phyloP scores from a whole-genome alignment of 2,888 invertebrate species.

The Ectemnius cavifrons region DNA sequence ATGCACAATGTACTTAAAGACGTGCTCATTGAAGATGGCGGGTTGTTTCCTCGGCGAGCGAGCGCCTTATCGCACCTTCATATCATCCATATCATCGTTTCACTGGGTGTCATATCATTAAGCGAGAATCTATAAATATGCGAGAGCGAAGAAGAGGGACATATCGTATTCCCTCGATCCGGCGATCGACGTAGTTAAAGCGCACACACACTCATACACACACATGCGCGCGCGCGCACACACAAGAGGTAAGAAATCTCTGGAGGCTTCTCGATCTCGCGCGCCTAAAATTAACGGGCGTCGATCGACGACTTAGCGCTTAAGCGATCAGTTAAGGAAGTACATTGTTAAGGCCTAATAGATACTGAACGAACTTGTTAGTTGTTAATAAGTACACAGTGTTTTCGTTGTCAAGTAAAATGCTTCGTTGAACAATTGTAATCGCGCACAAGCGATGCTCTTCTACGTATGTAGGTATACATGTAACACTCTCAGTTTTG shows the following conservation, averaged over 20 bases:
- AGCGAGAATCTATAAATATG: conserved; percentile 14
- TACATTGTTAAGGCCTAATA: conserved; percentile 71
- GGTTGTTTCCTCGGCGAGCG: conserved; percentile 39
- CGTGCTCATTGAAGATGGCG: not conserved
- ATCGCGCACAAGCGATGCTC: conserved; percentile 63
- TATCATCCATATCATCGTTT: conserved; percentile 68
- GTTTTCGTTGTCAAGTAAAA: conserved; percentile 65
- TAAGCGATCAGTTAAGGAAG: conserved; percentile 60
- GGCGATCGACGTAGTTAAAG: conserved; percentile 54
- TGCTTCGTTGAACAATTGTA: conserved; percentile 63
- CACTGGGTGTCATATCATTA: conserved; percentile 71
- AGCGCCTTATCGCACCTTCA: conserved; percentile 61
- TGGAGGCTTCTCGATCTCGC: conserved; percentile 67
- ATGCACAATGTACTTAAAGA: conserved; percentile 33
- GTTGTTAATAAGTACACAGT: conserved; percentile 48
- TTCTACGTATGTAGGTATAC: conserved; percentile 49
- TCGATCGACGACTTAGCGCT: conserved; percentile 60
- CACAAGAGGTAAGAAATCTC: conserved; percentile 51
- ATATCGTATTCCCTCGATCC: conserved; percentile 40
- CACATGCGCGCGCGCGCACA: not conserved
- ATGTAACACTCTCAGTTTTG: conserved; percentile 51
- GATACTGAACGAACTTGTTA: conserved; percentile 62
- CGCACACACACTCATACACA: too few relatives aligned
- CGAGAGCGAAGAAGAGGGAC: conserved; percentile 1
- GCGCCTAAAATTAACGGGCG: conserved; percentile 54